phyloP scores from a whole-genome alignment of 2,113 vertebrate genomes.

The Poeciliopsis retropinna region DNA sequence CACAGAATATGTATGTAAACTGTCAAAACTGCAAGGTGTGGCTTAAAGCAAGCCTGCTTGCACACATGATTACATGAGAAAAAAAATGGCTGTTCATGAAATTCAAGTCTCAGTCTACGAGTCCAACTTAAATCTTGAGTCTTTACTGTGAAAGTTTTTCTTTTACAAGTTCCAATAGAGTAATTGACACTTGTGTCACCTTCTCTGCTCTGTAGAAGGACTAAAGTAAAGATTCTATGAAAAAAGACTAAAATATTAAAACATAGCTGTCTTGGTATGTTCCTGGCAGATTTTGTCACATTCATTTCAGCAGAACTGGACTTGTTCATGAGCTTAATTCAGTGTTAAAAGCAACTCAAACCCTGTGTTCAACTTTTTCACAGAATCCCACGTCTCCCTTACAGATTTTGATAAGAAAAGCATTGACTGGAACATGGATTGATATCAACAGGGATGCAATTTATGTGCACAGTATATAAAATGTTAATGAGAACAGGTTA shows the following conservation, averaged over 20 bases:
- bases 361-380: too few relatives aligned
- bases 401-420: conserved; percentile 9
- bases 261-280: neutral
- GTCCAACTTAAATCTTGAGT: too few relatives aligned
- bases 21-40: neutral
- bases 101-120: too few relatives aligned
- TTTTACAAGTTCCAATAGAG: neutral
- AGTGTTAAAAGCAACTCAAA: neutral
- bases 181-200: neutral
- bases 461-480: conserved; percentile 4
- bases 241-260: neutral
- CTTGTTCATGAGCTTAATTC: neutral
- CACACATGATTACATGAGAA: too few relatives aligned
- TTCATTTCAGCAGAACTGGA: conserved; percentile 3
- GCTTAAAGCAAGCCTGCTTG: neutral
- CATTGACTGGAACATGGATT: conserved; percentile 1
- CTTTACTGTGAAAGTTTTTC: neutral
- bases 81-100: too few relatives aligned
- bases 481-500: conserved; percentile 14
- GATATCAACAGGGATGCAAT: conserved; percentile 21
- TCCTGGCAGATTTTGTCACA: conserved; percentile 21
- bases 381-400: neutral
- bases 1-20: neutral
- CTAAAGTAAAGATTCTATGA: neutral
- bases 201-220: too few relatives aligned